phyloP scores from a whole-genome alignment of 2,888 invertebrate species.

The Neoaliturus tenellus region DNA sequence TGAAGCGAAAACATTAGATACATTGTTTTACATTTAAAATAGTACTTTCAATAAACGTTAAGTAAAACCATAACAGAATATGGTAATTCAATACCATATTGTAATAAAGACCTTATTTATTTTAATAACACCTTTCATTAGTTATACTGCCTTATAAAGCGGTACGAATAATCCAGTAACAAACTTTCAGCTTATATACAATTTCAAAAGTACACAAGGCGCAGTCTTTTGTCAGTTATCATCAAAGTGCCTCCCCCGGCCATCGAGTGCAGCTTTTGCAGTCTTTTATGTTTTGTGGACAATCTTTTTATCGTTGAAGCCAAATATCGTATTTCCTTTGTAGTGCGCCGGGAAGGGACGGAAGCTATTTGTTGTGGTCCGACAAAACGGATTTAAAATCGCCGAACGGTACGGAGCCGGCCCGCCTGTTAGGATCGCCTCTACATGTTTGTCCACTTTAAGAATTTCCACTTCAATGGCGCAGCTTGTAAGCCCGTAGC shows the following conservation, averaged over 20 bases:
- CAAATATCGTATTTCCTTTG: conserved; percentile 53
- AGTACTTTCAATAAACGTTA: too few species aligned
- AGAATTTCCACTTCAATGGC: not conserved
- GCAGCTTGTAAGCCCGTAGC: not conserved
- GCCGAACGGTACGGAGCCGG: not conserved
- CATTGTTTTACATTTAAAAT: too few species aligned
- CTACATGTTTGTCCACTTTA: not conserved
- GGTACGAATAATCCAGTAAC: too few species aligned
- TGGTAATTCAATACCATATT: too few species aligned
- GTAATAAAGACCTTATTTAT: too few species aligned
- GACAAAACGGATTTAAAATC: conserved; percentile 40
- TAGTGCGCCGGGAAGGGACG: conserved; percentile 11
- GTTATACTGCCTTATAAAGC: too few species aligned
- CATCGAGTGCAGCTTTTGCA: conserved; percentile 45
- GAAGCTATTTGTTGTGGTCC: conserved; percentile 51
- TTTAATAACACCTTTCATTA: too few species aligned
- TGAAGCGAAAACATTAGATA: too few species aligned
- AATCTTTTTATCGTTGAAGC: conserved; percentile 50
- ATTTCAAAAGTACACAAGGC: conserved; percentile 24
- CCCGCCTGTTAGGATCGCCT: conserved; percentile 6
- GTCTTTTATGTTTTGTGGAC: conserved; percentile 50
- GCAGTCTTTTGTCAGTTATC: conserved; percentile 12
- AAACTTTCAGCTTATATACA: not conserved
- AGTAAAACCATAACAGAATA: too few species aligned
- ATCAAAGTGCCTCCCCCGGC: conserved; percentile 31